Conservation (phyloP, 2,797 vertebrate genomes). For the Acridotheres tristis region DNA sequence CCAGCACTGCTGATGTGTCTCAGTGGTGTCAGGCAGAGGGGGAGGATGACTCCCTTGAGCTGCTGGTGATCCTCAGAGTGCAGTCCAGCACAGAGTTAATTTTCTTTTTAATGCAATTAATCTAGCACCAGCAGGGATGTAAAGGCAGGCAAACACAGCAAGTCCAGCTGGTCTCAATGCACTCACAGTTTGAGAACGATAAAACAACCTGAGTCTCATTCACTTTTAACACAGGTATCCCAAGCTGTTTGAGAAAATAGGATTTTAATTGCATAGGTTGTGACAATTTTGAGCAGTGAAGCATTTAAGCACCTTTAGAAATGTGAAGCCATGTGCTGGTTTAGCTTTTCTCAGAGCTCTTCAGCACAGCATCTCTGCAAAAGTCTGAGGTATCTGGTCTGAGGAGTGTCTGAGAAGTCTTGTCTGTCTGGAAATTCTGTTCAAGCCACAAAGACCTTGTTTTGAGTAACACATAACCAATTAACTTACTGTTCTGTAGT, state of each 20-base stretch:
- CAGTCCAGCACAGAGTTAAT: not conserved
- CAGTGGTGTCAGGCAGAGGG: not conserved
- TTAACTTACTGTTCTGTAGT: not conserved
- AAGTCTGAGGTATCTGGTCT: not conserved
- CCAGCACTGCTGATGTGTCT: not conserved
- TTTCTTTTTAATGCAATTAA: not conserved
- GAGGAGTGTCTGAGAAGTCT: not conserved
- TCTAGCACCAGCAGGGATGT: not conserved
- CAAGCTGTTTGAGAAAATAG: not conserved
- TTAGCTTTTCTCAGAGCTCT: not conserved
- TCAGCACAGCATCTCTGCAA: not conserved
- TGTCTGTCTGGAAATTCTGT: not conserved
- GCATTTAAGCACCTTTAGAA: not conserved
- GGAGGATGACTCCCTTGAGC: not conserved
- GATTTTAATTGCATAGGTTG: not conserved
- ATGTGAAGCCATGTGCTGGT: rapidly evolving
- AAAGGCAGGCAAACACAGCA: not conserved
- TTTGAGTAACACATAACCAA: not conserved
- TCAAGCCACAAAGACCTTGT: not conserved
- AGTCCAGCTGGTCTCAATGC: not conserved
- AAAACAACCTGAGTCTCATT: not conserved
- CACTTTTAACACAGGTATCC: not conserved
- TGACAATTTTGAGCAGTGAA: not conserved
- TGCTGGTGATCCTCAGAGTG: not conserved
- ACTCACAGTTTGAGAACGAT: not conserved